Conservation (phyloP, 2,797 vertebrate genomes). For the Premnoplex brunnescens region DNA sequence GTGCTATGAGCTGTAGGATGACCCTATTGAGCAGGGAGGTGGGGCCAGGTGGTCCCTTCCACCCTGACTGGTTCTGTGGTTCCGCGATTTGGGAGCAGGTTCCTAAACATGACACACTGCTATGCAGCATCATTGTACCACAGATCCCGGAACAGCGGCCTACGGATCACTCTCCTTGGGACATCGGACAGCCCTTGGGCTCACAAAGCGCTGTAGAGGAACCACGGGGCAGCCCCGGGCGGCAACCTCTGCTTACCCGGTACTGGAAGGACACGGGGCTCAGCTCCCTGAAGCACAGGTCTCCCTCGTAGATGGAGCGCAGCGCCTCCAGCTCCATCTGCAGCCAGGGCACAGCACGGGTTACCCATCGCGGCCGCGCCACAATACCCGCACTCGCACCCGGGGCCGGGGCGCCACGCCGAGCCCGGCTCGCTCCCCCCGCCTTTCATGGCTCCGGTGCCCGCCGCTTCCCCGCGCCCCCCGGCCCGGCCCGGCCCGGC, state of each 20-base stretch:
- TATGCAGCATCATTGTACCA: not conserved
- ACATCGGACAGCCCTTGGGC: fast-evolving
- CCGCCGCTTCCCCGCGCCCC: not conserved
- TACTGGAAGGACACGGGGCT: conserved; percentile 92
- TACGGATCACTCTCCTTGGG: too few species aligned
- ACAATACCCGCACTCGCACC: not conserved
- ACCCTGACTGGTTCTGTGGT: not conserved
- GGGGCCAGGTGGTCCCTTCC: not conserved
- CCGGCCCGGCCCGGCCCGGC: too few species aligned
- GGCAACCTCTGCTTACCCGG: conserved; percentile 78
- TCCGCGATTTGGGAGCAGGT: not conserved
- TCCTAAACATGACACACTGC: fast-evolving
- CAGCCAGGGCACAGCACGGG: not conserved
- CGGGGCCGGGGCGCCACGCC: too few species aligned
- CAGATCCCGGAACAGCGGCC: not conserved
- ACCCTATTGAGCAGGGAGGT: not conserved
- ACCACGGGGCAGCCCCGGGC: not conserved
- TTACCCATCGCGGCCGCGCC: not conserved
- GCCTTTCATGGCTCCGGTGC: not conserved
- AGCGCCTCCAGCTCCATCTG: conserved; percentile 98
- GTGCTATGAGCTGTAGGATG: not conserved
- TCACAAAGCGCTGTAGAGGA: fast-evolving
- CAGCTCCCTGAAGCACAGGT: conserved; percentile 92
- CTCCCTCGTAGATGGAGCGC: conserved; percentile 96
- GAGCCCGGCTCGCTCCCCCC: not conserved